These are phyloP conservation scores for Eupithecia dodoneata DNA, from an alignment of 2,888 invertebrate species.

Conservation along the genomic window DNA sequence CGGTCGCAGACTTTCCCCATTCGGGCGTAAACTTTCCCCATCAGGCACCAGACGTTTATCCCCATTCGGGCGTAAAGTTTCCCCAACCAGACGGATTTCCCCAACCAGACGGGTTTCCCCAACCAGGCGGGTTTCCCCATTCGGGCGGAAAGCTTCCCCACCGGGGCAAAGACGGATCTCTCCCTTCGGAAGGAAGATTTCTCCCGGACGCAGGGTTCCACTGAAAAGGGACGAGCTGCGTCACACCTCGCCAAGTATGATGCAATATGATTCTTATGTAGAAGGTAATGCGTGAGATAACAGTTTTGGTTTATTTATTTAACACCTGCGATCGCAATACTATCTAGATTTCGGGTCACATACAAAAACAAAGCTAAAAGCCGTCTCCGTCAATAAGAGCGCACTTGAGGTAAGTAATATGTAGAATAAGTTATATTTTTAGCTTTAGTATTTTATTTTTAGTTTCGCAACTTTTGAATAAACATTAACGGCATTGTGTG, in stretches of 20 bases:
- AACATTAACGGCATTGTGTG: too few species aligned
- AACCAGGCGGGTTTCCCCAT: slow-evolving; percentile 34
- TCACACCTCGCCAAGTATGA: slow-evolving; percentile 47
- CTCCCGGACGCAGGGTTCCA: slow-evolving; percentile 36
- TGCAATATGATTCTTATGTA: slow-evolving; percentile 29
- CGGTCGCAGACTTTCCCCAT: slow-evolving; percentile 24
- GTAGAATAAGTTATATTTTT: too few species aligned
- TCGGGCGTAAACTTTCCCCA: slow-evolving; percentile 42
- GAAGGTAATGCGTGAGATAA: slow-evolving; percentile 32
- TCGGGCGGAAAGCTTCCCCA: slow-evolving; percentile 41
- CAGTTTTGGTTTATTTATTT: slow-evolving; percentile 8
- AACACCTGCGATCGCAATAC: neutral
- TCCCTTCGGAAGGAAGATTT: slow-evolving; percentile 31
- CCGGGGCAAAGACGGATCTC: slow-evolving; percentile 11
- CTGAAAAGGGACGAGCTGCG: slow-evolving; percentile 28
- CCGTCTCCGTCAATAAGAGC: too few species aligned
- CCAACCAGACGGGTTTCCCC: slow-evolving; percentile 23
- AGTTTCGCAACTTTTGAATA: too few species aligned
- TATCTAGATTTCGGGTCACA: too few species aligned
- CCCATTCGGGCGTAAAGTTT: slow-evolving; percentile 7
- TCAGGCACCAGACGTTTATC: slow-evolving; percentile 10
- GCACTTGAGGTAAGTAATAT: too few species aligned
- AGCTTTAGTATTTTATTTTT: too few species aligned
- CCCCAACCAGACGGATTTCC: slow-evolving; percentile 31
- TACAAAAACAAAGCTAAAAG: too few species aligned